Percentiles rank a stretch among this genome's conserved stretches.
Evolutionary conservation across 2,888 invertebrate species (phyloP).

Genomic region (Furcula furcula): DNA sequence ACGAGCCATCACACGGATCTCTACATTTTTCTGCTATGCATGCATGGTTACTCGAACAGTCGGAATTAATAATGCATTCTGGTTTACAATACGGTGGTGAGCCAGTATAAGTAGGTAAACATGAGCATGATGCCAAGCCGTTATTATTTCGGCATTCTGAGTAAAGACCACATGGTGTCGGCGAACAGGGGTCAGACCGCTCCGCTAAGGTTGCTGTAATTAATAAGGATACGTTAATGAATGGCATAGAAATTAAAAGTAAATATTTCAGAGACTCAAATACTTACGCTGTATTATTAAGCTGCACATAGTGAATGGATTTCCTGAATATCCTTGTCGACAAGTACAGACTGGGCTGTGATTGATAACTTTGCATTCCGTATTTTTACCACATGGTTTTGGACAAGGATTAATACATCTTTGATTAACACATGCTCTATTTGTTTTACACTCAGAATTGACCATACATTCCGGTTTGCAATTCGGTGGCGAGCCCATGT

Average conservation of each 20-base stretch:
- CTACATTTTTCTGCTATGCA: slow-evolving; percentile 86
- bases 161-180: slow-evolving; percentile 87
- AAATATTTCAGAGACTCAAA: too few relatives aligned
- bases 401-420: slow-evolving; percentile 87
- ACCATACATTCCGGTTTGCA: slow-evolving; percentile 85
- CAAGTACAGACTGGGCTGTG: slow-evolving; percentile 89
- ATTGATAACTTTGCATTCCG: slow-evolving; percentile 86
- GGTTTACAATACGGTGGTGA: slow-evolving; percentile 84
- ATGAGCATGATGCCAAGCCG: slow-evolving; percentile 86
- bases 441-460: slow-evolving; percentile 84
- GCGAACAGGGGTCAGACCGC: slow-evolving; percentile 84
- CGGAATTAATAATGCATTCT: slow-evolving; percentile 84
- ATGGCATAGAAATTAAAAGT: too few relatives aligned
- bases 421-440: slow-evolving; percentile 85
- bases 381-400: slow-evolving; percentile 85
- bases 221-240: slow-evolving; percentile 49
- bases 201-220: slow-evolving; percentile 50
- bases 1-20: slow-evolving; percentile 86
- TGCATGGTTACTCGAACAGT: slow-evolving; percentile 84
- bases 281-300: slow-evolving; percentile 79
- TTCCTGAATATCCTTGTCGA: slow-evolving; percentile 84
- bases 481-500: slow-evolving; percentile 84
- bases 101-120: slow-evolving; percentile 84
- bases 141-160: slow-evolving; percentile 88
- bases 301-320: slow-evolving; percentile 85